Evolutionary conservation across 2,797 vertebrate genomes (phyloP).

Genomic region (Pelochelys cantorii): DNA sequence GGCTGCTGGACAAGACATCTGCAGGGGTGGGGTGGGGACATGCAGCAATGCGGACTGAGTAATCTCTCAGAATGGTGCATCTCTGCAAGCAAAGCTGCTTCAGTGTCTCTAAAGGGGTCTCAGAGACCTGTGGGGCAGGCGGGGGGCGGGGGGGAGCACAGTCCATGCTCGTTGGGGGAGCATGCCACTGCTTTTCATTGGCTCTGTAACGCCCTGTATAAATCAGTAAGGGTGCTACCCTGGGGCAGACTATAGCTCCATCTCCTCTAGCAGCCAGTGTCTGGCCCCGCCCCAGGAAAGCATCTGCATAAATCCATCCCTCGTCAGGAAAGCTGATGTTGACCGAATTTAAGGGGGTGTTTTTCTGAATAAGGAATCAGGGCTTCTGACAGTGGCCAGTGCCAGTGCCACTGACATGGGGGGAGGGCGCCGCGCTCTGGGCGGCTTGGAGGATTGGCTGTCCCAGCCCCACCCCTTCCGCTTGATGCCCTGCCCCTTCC

Average conservation of each 20-base stretch:
- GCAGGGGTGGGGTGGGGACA: neutral
- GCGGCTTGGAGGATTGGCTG: too few relatives aligned
- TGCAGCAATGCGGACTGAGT: neutral
- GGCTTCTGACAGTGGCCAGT: neutral
- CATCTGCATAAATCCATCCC: neutral
- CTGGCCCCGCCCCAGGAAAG: neutral
- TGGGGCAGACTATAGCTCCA: neutral
- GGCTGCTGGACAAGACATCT: neutral
- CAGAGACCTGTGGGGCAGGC: neutral
- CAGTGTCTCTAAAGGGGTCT: neutral
- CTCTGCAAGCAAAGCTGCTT: neutral
- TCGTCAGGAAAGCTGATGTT: neutral
- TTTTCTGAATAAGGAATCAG: neutral
- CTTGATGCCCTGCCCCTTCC: too few relatives aligned
- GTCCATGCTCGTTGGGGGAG: neutral
- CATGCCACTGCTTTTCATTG: neutral
- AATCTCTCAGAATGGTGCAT: neutral
- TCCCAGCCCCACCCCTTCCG: too few relatives aligned
- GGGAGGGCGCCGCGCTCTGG: too few relatives aligned
- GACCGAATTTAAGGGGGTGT: neutral
- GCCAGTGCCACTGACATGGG: neutral
- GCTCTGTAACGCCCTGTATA: fast-evolving
- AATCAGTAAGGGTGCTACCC: neutral
- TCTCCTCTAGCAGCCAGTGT: neutral
- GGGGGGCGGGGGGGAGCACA: neutral